Conservation (phyloP, 2,113 vertebrate genomes). For the Scopus umbretta region DNA sequence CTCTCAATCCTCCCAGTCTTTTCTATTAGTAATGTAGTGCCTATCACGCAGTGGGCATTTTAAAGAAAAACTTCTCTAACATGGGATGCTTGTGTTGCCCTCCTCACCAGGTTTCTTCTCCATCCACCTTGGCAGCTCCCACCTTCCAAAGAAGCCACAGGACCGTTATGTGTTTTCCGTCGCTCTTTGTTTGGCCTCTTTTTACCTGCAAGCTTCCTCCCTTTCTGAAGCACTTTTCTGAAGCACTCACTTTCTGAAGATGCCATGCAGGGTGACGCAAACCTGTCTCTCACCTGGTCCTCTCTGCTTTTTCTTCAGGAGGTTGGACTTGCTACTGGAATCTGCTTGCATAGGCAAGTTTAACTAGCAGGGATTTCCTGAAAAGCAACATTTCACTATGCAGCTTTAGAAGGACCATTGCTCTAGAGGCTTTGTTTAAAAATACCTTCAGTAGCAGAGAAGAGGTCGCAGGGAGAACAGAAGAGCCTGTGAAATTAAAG, state of each 20-base stretch:
- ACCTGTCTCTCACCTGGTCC: background rate
- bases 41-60: background rate
- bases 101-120: background rate
- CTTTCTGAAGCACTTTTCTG: background rate
- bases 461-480: background rate
- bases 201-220: background rate
- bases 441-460: background rate
- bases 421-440: background rate
- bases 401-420: background rate
- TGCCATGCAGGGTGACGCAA: accelerated
- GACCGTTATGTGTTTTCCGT: background rate
- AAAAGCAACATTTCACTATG: background rate
- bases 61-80: background rate
- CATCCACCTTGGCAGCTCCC: background rate
- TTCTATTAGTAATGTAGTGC: background rate
- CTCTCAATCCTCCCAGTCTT: background rate
- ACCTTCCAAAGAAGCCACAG: background rate
- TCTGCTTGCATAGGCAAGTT: background rate
- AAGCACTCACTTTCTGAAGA: background rate
- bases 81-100: background rate
- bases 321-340: background rate
- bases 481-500: background rate
- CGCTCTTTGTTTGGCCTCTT: background rate
- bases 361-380: background rate
- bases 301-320: background rate